Percentiles rank a stretch among this genome's conserved stretches.
Evolutionary conservation across 2,113 vertebrate species (phyloP).

Genomic region (Otus sunia): DNA sequence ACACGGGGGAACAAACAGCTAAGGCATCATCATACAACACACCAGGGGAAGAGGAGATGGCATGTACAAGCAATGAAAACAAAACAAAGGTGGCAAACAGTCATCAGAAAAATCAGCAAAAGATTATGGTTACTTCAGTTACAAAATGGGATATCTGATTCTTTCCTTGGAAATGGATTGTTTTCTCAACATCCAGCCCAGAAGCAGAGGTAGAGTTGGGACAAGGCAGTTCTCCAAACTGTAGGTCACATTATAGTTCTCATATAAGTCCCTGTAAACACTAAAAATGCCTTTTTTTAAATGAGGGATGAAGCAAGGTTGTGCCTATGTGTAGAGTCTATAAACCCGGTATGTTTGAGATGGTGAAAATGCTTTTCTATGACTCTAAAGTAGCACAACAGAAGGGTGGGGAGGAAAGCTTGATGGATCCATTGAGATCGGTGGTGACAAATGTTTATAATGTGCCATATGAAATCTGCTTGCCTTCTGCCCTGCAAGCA

Average conservation of each 20-base stretch:
- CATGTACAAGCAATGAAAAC: background rate
- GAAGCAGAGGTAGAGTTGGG: slow-evolving; percentile 59
- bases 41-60: background rate
- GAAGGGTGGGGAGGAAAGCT: background rate
- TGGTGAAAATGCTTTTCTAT: background rate
- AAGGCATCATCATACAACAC: background rate
- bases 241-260: slow-evolving; percentile 1
- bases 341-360: background rate
- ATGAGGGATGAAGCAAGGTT: background rate
- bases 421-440: background rate
- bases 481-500: slow-evolving; percentile 21
- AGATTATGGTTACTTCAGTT: background rate
- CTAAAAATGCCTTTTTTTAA: slow-evolving; percentile 8
- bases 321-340: background rate
- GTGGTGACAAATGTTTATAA: background rate
- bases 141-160: background rate
- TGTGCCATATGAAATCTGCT: slow-evolving; percentile 6
- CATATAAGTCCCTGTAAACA: background rate
- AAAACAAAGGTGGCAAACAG: background rate
- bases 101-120: background rate
- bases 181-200: slow-evolving; percentile 7
- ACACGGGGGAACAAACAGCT: background rate
- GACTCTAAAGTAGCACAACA: background rate
- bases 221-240: slow-evolving; percentile 31
- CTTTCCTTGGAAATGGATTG: slow-evolving; percentile 5